Percentiles rank a stretch among this genome's conserved stretches.
Evolutionary conservation across 2,888 invertebrate species (phyloP).

Genomic region (Spodoptera exigua): DNA sequence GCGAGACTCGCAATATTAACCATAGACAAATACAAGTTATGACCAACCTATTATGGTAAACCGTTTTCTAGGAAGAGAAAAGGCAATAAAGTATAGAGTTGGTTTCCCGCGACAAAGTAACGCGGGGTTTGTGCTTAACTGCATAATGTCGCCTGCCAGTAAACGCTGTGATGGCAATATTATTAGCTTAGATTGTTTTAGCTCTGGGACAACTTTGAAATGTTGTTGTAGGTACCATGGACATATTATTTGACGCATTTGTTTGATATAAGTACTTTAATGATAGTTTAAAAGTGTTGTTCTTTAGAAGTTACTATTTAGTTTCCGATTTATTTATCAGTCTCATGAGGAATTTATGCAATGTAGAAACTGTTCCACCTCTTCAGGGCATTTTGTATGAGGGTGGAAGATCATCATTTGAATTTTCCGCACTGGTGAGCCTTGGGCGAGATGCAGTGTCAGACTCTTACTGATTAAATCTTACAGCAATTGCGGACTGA

Average conservation of each 20-base stretch:
- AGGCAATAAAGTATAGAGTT: slow-evolving; percentile 32
- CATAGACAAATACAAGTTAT: slow-evolving; percentile 43
- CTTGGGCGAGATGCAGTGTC: too few relatives aligned
- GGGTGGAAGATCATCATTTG: too few relatives aligned
- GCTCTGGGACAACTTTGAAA: neutral
- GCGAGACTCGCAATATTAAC: slow-evolving; percentile 17
- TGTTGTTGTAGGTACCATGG: neutral
- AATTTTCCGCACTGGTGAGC: too few relatives aligned
- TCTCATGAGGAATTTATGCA: too few relatives aligned
- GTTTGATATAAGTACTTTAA: neutral
- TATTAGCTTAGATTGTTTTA: slow-evolving; percentile 9
- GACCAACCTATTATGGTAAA: slow-evolving; percentile 43
- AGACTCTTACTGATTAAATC: too few relatives aligned
- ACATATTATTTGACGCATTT: neutral
- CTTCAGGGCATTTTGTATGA: too few relatives aligned
- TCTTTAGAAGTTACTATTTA: too few relatives aligned
- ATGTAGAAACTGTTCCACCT: too few relatives aligned
- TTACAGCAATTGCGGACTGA: too few relatives aligned
- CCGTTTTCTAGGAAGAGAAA: slow-evolving; percentile 47
- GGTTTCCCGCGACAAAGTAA: slow-evolving; percentile 27
- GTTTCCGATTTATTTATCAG: too few relatives aligned
- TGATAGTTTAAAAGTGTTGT: too few relatives aligned
- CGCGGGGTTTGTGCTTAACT: slow-evolving; percentile 20
- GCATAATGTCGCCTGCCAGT: slow-evolving; percentile 18
- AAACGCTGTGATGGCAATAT: slow-evolving; percentile 12